Evolutionary conservation across 2,888 invertebrate species (phyloP), one percentile per base, ranked within the genome.

Genomic region (Acleris holmiana): DNA sequence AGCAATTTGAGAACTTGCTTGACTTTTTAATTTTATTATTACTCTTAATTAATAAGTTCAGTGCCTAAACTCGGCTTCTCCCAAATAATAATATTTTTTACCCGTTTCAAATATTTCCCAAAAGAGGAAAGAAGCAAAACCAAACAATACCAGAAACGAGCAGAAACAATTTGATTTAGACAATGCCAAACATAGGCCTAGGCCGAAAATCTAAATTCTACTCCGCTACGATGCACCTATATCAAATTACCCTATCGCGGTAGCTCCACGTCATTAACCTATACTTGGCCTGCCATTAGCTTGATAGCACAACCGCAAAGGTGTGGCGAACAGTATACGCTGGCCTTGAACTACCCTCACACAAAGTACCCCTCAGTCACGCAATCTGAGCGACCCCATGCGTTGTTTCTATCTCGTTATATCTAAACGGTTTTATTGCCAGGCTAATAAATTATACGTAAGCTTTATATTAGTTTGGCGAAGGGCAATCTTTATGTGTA

Each of bases 381-480:
- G 65, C 55, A 60, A 60, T 41, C 59, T 17, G 59, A 41, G 47
- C 17, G 23, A 17, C 18, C 46, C 17, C 53, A 15, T 19, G 53
- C 57, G 41, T 40, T 53, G 53, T 19, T 29, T 44, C 48, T 57
- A 51, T 61, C 61, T 54, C 40, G 46, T 61, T 51, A 54, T 41
- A 61, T 61, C 54, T 55, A 61, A 55, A 41, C 49, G 61, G 55
- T 61, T 61, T 61, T 54, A 61, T 49, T 61, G 49, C 61, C 44
- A 54, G 25, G 4, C 23, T 49, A 40, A 55, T 61, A 55, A 61
- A 61, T 61, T 55, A 55, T 48, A 55, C 55, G 40, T 61, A 44
- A 44, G 64, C 53, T 41, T 35, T 47, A 29, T 54, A 35, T 61
- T 18, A 10, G 18, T 54, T 40, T 17, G 15, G 44, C 17, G 17